Evolutionary conservation across 2,888 invertebrate species (phyloP).

Genomic region (Polia nebulosa): DNA sequence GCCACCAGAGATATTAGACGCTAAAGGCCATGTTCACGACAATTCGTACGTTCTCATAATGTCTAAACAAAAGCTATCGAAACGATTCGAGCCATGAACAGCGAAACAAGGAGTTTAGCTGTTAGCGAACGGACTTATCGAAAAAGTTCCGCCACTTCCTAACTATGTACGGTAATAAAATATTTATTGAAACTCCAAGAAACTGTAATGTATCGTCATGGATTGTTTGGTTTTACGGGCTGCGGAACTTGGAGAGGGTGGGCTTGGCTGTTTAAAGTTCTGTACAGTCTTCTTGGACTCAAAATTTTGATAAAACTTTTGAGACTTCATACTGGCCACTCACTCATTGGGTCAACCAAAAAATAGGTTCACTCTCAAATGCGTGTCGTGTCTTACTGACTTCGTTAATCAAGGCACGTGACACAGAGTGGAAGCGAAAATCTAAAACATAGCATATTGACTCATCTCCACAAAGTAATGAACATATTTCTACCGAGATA

Average conservation of each 20-base stretch:
- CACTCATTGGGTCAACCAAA: too few relatives aligned
- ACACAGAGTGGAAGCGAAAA: too few relatives aligned
- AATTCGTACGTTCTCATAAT: conserved; percentile 83
- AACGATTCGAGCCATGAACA: conserved; percentile 75
- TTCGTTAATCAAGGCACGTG: too few relatives aligned
- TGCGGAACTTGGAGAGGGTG: conserved; percentile 4
- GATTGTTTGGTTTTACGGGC: conserved; percentile 37
- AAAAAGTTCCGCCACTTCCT: conserved; percentile 76
- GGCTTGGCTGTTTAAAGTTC: not conserved
- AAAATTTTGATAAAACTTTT: not conserved
- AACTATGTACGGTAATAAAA: conserved; percentile 60
- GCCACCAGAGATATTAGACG: conserved; percentile 73
- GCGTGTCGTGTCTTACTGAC: too few relatives aligned
- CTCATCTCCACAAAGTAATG: too few relatives aligned
- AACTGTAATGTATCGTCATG: conserved; percentile 44
- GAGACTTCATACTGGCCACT: too few relatives aligned
- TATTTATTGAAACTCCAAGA: conserved; percentile 59
- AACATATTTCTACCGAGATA: too few relatives aligned
- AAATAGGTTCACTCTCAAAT: too few relatives aligned
- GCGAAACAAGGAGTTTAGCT: conserved; percentile 74
- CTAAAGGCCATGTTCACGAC: conserved; percentile 79
- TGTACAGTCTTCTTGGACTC: not conserved
- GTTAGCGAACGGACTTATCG: conserved; percentile 78
- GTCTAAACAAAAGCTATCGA: conserved; percentile 84
- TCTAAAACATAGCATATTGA: too few relatives aligned